phyloP scores from a whole-genome alignment of 2,888 invertebrate genomes.

The Coenonympha glycerion region DNA sequence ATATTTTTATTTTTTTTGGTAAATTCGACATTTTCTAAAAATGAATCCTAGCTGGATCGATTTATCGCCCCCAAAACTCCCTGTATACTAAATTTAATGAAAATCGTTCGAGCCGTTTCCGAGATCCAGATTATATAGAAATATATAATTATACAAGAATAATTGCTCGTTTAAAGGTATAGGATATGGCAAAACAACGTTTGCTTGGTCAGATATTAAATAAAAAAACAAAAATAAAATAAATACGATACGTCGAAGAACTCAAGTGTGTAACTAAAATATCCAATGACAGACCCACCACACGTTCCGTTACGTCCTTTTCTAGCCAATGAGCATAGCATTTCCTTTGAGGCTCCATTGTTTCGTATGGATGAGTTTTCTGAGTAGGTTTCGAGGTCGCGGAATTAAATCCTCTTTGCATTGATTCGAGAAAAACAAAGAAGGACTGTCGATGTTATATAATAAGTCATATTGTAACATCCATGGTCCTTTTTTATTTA shows the following conservation, averaged over 20 bases:
- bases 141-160: no score
- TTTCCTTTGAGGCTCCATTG: constrained; percentile 10
- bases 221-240: no score
- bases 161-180: no score
- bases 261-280: neutral
- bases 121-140: no score
- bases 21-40: no score
- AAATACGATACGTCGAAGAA: neutral
- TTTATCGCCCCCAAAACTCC: no score
- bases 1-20: no score
- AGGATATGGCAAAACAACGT: no score
- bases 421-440: neutral
- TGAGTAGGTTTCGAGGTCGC: constrained; percentile 9
- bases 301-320: neutral
- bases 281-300: neutral
- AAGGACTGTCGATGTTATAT: neutral
- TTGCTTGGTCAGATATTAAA: no score
- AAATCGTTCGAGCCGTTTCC: no score
- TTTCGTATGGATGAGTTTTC: constrained; percentile 10
- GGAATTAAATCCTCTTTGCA: constrained; percentile 11
- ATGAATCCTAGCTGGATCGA: no score
- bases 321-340: neutral
- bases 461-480: neutral
- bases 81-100: no score
- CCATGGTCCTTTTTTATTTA: neutral